phyloP scores from a whole-genome alignment of 92 coral and sea anemone genomes.

The Actinostola sp. region DNA sequence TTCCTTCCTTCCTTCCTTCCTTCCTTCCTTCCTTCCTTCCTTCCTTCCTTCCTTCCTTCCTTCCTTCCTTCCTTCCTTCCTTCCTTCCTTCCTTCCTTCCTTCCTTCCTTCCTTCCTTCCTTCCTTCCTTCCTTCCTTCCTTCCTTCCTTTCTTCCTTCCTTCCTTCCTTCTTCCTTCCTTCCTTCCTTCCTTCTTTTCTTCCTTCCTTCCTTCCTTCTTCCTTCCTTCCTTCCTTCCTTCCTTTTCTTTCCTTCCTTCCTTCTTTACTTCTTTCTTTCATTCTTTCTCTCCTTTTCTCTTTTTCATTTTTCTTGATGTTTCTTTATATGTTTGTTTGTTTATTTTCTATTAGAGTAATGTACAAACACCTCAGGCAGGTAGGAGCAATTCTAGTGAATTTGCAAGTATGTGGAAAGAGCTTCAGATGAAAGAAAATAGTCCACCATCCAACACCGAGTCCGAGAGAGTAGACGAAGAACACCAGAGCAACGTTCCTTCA shows the following conservation, averaged over 20 bases:
- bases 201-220: not conserved
- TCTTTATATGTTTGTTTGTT: too few species aligned
- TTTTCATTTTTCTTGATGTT: not conserved
- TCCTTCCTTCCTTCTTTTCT: not conserved
- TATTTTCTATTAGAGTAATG: conserved; percentile 24
- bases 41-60: not conserved
- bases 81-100: not conserved
- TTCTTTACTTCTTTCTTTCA: not conserved
- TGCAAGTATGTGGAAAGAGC: conserved; percentile 91
- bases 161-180: not conserved
- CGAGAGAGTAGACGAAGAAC: not conserved
- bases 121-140: not conserved
- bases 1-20: not conserved
- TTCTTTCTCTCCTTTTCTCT: not conserved
- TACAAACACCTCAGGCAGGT: conserved; percentile 22
- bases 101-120: not conserved
- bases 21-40: not conserved
- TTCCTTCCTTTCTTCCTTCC: not conserved
- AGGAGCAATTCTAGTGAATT: conserved; percentile 65
- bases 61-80: not conserved
- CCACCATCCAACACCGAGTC: conserved; percentile 31
- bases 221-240: not conserved
- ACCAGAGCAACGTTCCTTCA: not conserved
- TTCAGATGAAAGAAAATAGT: conserved; percentile 70
- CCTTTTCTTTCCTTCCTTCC: not conserved